Evolutionary conservation across 2,888 invertebrate species (phyloP).

Genomic region (Cheilosia soror): DNA sequence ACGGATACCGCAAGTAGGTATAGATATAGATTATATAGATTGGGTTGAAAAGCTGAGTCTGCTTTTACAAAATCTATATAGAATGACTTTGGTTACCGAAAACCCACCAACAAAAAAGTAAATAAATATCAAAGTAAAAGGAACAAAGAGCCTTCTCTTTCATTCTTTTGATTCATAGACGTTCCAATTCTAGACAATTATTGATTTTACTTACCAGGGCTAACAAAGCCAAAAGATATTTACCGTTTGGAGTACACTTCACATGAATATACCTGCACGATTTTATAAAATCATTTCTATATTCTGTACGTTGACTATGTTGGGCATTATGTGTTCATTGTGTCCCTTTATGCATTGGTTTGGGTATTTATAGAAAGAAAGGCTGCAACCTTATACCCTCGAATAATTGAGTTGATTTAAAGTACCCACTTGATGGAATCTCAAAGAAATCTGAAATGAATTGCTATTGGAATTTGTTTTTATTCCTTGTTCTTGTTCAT

Average conservation of each 20-base stretch:
- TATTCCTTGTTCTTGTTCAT: slow-evolving; percentile 1
- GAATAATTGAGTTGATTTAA: slow-evolving; percentile 43
- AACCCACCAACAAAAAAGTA: slow-evolving; percentile 3
- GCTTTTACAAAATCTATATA: slow-evolving; percentile 34
- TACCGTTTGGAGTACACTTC: slow-evolving; percentile 52
- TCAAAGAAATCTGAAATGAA: slow-evolving; percentile 5
- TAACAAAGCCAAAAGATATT: slow-evolving; percentile 32
- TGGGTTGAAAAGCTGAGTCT: slow-evolving; percentile 13
- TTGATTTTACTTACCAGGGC: slow-evolving; percentile 53
- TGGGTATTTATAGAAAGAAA: slow-evolving; percentile 55
- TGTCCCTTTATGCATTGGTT: slow-evolving; percentile 20
- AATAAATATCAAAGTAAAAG: slow-evolving; percentile 11
- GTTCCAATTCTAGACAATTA: slow-evolving; percentile 66
- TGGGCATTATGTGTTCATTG: slow-evolving; percentile 31
- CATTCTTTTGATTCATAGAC: slow-evolving; percentile 47
- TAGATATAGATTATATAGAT: neutral
- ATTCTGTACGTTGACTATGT: neutral
- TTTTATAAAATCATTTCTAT: slow-evolving; percentile 41
- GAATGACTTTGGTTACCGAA: slow-evolving; percentile 13
- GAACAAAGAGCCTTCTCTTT: slow-evolving; percentile 39
- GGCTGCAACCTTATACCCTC: slow-evolving; percentile 40
- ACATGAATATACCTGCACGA: slow-evolving; percentile 41
- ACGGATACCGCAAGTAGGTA: neutral
- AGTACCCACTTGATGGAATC: slow-evolving; percentile 37
- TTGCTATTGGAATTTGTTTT: neutral